phyloP scores from a whole-genome alignment of 2,797 vertebrate species.

The Triplophysa bombifrons region DNA sequence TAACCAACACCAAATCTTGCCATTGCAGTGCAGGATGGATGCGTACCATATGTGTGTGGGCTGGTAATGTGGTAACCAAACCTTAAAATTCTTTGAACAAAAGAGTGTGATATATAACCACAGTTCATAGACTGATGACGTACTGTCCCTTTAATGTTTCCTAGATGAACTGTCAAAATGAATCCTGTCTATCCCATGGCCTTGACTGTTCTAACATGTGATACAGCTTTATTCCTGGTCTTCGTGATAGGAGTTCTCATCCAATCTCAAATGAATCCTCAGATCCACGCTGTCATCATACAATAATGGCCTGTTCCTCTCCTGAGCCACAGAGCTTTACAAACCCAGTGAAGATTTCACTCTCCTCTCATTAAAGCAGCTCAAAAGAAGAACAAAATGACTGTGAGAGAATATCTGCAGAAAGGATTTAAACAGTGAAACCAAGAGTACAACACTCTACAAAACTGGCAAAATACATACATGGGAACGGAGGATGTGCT shows the following conservation, averaged over 20 bases:
- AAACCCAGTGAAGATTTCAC: conserved; percentile 29
- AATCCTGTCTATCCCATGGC: conserved; percentile 22
- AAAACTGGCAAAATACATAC: neutral
- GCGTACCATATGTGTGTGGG: neutral
- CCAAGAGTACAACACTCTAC: neutral
- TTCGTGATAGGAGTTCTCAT: conserved; percentile 32
- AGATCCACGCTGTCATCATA: conserved; percentile 39
- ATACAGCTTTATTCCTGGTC: conserved; percentile 28
- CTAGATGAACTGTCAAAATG: conserved; percentile 1
- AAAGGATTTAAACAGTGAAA: neutral
- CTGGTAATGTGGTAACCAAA: neutral
- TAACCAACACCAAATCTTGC: neutral
- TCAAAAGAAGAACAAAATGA: conserved; percentile 9
- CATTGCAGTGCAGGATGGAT: neutral
- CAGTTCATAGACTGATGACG: neutral
- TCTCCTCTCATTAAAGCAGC: conserved; percentile 30
- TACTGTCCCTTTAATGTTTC: neutral
- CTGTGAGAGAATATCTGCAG: neutral
- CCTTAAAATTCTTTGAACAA: neutral
- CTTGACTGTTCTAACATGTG: conserved; percentile 31
- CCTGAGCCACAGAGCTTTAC: conserved; percentile 33
- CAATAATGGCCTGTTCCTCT: conserved; percentile 30
- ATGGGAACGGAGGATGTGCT: neutral
- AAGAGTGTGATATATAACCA: neutral
- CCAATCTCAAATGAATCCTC: conserved; percentile 52